Base-by-base conservation (phyloP, 2,797 vertebrate species). In the Spondyliosoma cantharus region DNA sequence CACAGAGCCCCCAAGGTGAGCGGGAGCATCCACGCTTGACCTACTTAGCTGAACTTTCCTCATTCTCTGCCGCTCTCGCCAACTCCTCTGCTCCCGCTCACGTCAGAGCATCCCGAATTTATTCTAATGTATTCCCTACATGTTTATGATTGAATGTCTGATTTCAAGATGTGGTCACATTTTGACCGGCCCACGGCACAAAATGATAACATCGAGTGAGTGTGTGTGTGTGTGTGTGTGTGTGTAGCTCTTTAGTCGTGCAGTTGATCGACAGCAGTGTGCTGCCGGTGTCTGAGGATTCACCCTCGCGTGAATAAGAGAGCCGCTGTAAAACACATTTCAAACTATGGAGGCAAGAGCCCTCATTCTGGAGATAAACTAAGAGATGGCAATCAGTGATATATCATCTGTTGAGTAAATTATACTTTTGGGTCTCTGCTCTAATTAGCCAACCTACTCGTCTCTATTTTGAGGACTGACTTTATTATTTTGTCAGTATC, bases 1-100 rank as follows among this genome's bases (percentile, higher is more conserved):
- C 75, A 71, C 71, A 61, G 56, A 74, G 86, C 90, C 87, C 74
- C 74, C 70, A 82, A 90, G 87, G 89, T 90, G 90, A 91, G 75
- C 56, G 17, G 50, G 58, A 84, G 80, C 72, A 74, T 62, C 82
- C 80, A 62, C n/a, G 63, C 49, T 58, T 81, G 82, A 76, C 80
- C 87, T 90, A 87, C 76, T 89, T 88, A 82, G 56, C 67, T 63
- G 74, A 81, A 83, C 56, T 60, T 50, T 62, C 62, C 59, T 66
- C 12, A 2, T 64, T 76, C 45, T 48, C 46, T 7, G 11, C 52
- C 65, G 48, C 17, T 24, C 46, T 60, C 13, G 5, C 66, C 67
- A 64, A 71, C 46, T 45, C 72, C 72, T 71, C 64, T 27, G 37
- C 57, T 49, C 37, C 22, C 16, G 20, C 76, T 71, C 63, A 73